These are phyloP conservation scores for Anabacerthia variegaticeps DNA, from an alignment of 2,797 vertebrate species.

Conservation along the genomic window DNA sequence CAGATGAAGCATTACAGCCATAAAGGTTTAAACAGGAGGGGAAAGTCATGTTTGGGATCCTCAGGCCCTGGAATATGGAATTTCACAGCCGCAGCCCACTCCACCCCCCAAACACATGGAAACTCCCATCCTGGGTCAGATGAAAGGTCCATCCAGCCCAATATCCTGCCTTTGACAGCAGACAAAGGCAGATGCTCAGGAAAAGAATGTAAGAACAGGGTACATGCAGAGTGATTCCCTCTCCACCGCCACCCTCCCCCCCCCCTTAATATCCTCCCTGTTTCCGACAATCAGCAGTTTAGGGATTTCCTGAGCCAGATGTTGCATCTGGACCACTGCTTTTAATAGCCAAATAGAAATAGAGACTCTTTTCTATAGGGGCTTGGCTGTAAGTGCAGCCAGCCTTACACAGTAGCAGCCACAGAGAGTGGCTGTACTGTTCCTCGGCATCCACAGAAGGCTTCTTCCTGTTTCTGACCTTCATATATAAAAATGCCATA, in stretches of 20 bases:
- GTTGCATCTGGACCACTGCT: constrained; percentile 13
- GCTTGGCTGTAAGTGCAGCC: neutral
- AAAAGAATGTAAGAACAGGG: neutral
- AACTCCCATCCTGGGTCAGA: neutral
- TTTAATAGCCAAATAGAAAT: neutral
- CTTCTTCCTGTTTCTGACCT: neutral
- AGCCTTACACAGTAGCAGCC: neutral
- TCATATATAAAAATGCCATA: neutral
- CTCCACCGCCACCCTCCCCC: neutral
- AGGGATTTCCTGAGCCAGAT: constrained; percentile 51
- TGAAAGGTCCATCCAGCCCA: neutral
- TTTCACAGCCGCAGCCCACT: neutral
- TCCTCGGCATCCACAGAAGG: neutral
- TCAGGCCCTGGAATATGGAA: neutral
- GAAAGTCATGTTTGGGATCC: neutral
- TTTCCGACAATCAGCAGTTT: neutral
- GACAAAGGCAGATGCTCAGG: neutral
- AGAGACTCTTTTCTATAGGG: neutral
- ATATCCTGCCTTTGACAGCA: constrained; percentile 27
- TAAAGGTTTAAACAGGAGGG: neutral
- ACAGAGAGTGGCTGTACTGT: neutral
- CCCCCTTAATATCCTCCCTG: neutral
- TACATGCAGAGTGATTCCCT: neutral
- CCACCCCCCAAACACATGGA: neutral
- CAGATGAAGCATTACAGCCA: neutral